Percentiles rank a stretch among this genome's conserved stretches.
These are phyloP conservation scores for Bagarius yarrelli DNA, from an alignment of 2,113 vertebrate genomes.

Conservation along the genomic window DNA sequence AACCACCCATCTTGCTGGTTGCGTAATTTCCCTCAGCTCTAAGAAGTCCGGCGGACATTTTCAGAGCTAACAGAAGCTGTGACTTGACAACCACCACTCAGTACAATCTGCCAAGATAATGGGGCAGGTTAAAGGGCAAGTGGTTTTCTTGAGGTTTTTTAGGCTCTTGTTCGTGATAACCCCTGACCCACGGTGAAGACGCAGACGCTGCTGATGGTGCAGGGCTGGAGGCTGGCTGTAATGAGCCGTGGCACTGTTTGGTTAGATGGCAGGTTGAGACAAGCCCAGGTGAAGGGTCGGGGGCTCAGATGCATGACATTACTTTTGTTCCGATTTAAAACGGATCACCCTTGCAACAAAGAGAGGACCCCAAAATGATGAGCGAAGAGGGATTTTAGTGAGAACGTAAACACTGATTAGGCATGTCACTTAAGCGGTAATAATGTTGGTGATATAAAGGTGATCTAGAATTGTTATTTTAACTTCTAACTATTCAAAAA, in stretches of 20 bases:
- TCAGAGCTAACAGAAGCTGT: slow-evolving; percentile 24
- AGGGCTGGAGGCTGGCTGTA: slow-evolving; percentile 27
- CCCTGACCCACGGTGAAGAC: slow-evolving; percentile 45
- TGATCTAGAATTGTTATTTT: neutral
- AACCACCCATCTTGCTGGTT: neutral
- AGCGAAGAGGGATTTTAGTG: slow-evolving; percentile 4
- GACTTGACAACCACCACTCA: slow-evolving; percentile 30
- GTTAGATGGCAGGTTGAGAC: slow-evolving; percentile 32
- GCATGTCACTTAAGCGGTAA: neutral
- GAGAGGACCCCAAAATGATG: slow-evolving; percentile 1
- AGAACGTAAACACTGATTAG: slow-evolving; percentile 6
- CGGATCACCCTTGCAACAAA: slow-evolving; percentile 14
- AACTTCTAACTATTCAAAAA: neutral
- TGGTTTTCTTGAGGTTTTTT: slow-evolving; percentile 48
- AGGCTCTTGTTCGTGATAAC: slow-evolving; percentile 50
- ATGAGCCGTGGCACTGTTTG: slow-evolving; percentile 42
- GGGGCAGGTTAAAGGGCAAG: slow-evolving; percentile 42
- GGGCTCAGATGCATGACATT: slow-evolving; percentile 30
- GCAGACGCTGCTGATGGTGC: slow-evolving; percentile 21
- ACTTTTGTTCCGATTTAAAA: slow-evolving; percentile 40
- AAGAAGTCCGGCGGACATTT: neutral
- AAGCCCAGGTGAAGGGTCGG: slow-evolving; percentile 47
- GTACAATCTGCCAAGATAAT: slow-evolving; percentile 33
- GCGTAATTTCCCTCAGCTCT: neutral
- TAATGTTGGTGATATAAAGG: neutral